Percentiles rank a stretch among this genome's conserved stretches.
phyloP scores from a whole-genome alignment of 2,888 invertebrate species.

The Platycnemis pennipes region DNA sequence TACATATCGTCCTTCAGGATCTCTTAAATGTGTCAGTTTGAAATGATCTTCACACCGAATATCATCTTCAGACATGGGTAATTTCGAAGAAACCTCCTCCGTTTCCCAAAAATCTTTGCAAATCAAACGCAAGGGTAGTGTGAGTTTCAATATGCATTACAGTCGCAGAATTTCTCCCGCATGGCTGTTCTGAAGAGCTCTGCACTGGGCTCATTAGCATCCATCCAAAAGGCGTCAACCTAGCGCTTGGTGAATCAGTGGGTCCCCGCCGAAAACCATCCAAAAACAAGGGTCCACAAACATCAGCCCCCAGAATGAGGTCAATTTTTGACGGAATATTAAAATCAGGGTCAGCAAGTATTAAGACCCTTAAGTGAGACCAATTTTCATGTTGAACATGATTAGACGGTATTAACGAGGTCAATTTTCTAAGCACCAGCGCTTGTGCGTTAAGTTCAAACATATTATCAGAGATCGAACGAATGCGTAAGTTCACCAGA shows the following conservation, averaged over 20 bases:
- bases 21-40: neutral
- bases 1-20: neutral
- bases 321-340: too few relatives aligned
- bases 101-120: slow-evolving; percentile 13
- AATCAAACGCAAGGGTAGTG: neutral
- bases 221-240: slow-evolving; percentile 1
- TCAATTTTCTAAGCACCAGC: too few relatives aligned
- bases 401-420: too few relatives aligned
- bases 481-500: neutral
- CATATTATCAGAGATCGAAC: neutral
- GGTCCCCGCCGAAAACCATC: neutral
- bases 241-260: neutral
- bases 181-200: neutral
- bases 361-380: too few relatives aligned
- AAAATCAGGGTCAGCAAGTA: too few relatives aligned
- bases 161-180: neutral
- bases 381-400: too few relatives aligned
- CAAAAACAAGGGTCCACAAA: neutral
- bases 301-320: too few relatives aligned
- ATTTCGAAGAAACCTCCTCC: neutral
- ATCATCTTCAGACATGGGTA: neutral
- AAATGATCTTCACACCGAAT: neutral
- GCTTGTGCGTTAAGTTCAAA: too few relatives aligned
- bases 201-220: neutral
- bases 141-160: slow-evolving; percentile 19